Conservation (phyloP, 2,888 invertebrate genomes). For the Actias luna region DNA sequence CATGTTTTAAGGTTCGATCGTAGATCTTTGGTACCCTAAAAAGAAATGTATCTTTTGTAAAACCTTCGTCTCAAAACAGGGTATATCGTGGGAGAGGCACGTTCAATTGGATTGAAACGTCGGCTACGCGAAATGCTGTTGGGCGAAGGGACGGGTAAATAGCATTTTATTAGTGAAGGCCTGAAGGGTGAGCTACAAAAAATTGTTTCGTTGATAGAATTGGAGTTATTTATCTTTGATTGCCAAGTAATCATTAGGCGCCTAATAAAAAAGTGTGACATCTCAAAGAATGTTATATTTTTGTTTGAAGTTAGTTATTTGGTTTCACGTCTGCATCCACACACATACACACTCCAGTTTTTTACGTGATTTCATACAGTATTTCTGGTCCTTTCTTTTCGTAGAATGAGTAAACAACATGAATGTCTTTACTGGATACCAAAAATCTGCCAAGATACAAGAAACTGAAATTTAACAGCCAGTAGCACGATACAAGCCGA, state of each 20-base stretch:
- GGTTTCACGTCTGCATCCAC: background rate
- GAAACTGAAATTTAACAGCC: too few relatives aligned
- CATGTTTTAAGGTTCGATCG: background rate
- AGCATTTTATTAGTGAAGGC: constrained; percentile 63
- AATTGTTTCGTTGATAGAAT: constrained; percentile 63
- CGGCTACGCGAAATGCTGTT: constrained; percentile 50
- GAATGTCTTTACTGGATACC: too few relatives aligned
- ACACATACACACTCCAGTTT: background rate
- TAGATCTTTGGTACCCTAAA: constrained; percentile 38
- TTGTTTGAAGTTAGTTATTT: background rate
- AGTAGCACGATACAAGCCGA: too few relatives aligned
- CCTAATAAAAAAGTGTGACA: background rate
- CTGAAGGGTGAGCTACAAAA: constrained; percentile 54
- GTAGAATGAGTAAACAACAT: too few relatives aligned
- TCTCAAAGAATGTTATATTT: background rate
- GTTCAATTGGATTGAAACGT: constrained; percentile 71
- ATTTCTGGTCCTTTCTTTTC: background rate
- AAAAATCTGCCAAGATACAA: too few relatives aligned
- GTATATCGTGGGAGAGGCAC: constrained; percentile 50
- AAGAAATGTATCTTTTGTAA: constrained; percentile 52
- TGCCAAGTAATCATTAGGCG: constrained; percentile 31
- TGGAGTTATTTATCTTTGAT: constrained; percentile 63
- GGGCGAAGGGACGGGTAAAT: constrained; percentile 63
- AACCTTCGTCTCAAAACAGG: constrained; percentile 46
- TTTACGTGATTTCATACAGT: too few relatives aligned